Percentiles rank a stretch among this genome's conserved stretches.
Conservation (phyloP, 2,113 vertebrate species). For the Sphyrna mokarran region DNA sequence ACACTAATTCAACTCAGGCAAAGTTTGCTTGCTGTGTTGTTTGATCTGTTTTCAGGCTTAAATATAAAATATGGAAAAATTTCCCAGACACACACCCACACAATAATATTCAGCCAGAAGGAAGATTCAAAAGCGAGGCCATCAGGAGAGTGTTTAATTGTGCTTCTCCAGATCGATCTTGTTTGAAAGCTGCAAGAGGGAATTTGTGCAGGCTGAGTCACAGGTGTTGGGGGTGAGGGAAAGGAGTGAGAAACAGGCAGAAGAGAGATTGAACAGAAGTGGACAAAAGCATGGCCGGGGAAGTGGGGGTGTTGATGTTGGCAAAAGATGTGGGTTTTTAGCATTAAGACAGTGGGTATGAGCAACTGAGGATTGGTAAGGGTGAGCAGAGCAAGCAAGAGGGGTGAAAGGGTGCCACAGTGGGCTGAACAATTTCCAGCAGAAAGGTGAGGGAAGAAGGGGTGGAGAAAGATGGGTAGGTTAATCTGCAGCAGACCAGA, state of each 20-base stretch:
- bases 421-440: not conserved
- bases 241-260: not conserved
- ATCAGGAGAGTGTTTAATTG: not conserved
- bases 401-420: not conserved
- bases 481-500: not conserved
- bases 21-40: not conserved
- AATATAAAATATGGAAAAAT: not conserved
- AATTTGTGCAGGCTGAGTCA: not conserved
- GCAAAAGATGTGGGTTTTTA: no score
- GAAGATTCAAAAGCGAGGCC: not conserved
- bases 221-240: not conserved
- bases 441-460: not conserved
- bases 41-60: not conserved
- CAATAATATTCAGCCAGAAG: not conserved
- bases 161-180: not conserved
- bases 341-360: not conserved
- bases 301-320: no score
- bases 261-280: not conserved
- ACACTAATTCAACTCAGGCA: not conserved
- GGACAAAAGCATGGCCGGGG: not conserved
- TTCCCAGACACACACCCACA: not conserved
- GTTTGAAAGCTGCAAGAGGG: not conserved
- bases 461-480: no score
- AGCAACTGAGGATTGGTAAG: not conserved
- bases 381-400: not conserved